phyloP scores from a whole-genome alignment of 2,113 vertebrate species.

The Sturnus vulgaris region DNA sequence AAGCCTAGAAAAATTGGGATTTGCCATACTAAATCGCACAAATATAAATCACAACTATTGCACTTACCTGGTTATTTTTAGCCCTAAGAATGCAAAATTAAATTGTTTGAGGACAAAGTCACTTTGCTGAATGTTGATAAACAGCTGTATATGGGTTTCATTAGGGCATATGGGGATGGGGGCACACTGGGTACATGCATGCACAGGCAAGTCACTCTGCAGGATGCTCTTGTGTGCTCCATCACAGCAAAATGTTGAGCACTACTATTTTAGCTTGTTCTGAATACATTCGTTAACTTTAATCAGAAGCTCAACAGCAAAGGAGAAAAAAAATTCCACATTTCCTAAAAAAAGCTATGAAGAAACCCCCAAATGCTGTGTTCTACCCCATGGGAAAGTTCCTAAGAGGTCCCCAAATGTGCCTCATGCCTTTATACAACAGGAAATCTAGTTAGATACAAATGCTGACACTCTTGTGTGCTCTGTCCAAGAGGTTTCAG shows the following conservation, averaged over 20 bases:
- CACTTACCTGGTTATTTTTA: background rate
- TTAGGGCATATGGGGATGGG: background rate
- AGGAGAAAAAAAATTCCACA: background rate
- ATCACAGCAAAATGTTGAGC: background rate
- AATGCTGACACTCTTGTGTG: background rate
- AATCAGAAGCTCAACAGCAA: background rate
- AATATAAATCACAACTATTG: background rate
- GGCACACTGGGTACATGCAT: background rate
- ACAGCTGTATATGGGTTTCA: background rate
- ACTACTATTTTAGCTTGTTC: background rate
- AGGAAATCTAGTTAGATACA: conserved; percentile 52
- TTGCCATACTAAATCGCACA: background rate
- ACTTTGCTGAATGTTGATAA: background rate
- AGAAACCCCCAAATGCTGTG: background rate
- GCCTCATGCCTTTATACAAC: background rate
- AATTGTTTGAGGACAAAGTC: background rate
- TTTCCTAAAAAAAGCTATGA: background rate
- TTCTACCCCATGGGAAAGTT: background rate
- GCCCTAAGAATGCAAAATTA: background rate
- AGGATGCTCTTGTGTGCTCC: background rate
- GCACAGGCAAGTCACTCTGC: background rate
- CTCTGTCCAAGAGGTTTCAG: conserved; percentile 41
- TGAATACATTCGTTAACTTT: background rate
- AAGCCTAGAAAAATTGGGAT: background rate
- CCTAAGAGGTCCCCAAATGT: background rate